A percentile compares a stretch with the other conserved stretches of the same genome.
Evolutionary conservation across 2,797 vertebrate species (phyloP).

Genomic region (Neosilurus hyrtlii): DNA sequence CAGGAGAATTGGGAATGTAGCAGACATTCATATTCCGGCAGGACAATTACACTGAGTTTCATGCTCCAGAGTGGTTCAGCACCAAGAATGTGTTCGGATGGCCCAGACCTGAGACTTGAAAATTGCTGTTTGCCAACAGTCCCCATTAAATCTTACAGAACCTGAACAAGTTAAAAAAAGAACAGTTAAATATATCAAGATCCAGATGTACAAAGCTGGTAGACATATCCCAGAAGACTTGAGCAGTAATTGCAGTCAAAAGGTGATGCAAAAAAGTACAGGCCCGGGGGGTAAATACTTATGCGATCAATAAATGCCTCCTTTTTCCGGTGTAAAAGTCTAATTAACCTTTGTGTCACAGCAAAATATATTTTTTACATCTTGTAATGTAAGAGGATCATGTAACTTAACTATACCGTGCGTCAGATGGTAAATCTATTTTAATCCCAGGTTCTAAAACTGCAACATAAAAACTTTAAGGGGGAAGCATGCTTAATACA

Average conservation of each 20-base stretch:
- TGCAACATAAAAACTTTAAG: neutral
- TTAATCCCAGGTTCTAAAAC: neutral
- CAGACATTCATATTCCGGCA: neutral
- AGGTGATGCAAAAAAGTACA: neutral
- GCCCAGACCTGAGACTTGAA: too few relatives aligned
- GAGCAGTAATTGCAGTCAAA: constrained; percentile 7
- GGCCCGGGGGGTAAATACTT: neutral
- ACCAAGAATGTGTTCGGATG: neutral
- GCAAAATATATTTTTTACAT: neutral
- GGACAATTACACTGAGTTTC: neutral
- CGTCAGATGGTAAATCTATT: neutral
- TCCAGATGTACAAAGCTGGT: neutral
- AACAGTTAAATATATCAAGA: neutral
- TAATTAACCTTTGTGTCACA: neutral
- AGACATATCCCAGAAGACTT: constrained; percentile 5
- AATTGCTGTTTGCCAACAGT: neutral
- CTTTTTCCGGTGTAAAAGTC: neutral
- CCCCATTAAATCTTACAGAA: neutral
- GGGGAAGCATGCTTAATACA: neutral
- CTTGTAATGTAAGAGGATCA: neutral
- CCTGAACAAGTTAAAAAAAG: neutral
- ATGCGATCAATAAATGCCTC: neutral
- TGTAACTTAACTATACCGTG: neutral
- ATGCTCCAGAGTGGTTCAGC: neutral
- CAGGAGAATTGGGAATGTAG: neutral